phyloP scores from a whole-genome alignment of 2,888 invertebrate species.

The Metacarcinus magister region DNA sequence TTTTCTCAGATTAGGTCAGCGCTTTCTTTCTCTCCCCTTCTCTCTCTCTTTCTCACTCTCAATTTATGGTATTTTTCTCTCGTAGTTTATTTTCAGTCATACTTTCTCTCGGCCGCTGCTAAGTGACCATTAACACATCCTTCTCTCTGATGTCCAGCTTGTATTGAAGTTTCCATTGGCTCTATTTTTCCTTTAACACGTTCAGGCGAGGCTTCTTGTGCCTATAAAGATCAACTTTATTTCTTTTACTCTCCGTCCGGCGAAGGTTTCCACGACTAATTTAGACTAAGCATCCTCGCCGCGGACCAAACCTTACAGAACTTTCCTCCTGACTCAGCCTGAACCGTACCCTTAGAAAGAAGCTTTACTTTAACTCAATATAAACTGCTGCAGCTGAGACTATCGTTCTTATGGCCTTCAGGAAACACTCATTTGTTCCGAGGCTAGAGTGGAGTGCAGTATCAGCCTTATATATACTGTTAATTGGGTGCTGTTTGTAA shows the following conservation, averaged over 20 bases:
- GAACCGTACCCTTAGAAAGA: neutral
- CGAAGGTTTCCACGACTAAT: neutral
- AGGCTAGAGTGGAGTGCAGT: neutral
- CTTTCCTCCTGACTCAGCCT: neutral
- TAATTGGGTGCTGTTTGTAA: neutral
- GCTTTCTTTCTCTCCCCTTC: neutral
- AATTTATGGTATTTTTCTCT: too few relatives aligned
- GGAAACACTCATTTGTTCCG: neutral
- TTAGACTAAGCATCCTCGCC: neutral
- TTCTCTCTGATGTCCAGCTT: neutral
- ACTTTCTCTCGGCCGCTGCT: neutral
- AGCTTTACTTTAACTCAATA: neutral
- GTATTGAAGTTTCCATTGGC: neutral
- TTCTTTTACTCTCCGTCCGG: neutral
- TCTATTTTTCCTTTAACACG: neutral
- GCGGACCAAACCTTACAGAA: neutral
- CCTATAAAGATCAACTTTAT: neutral
- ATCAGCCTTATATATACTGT: neutral
- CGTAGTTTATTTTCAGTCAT: neutral
- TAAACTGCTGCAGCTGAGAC: neutral
- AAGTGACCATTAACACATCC: neutral
- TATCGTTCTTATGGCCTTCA: neutral
- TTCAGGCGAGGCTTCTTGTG: neutral
- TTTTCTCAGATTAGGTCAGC: neutral
- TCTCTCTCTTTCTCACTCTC: constrained; percentile 50